Evolutionary conservation across 2,888 invertebrate species (phyloP), one percentile per base, ranked within the genome.

Genomic region (Rugalucina vietnamica): DNA sequence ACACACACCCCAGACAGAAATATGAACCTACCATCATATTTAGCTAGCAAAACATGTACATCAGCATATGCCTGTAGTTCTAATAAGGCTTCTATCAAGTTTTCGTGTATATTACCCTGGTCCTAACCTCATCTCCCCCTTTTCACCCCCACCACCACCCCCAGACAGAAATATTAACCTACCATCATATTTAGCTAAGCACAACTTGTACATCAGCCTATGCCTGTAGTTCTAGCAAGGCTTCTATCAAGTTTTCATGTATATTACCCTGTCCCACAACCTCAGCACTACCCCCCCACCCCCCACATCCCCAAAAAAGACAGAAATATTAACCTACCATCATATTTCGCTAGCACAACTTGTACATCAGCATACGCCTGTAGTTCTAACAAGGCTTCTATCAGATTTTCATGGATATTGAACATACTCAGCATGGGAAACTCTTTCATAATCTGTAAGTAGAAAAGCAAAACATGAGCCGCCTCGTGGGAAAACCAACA

Each of bases 11-110:
- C n/a, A n/a, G n/a, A n/a, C n/a, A n/a, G n/a, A n/a, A n/a, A 8
- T 43, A 43, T 18, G 18, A 54, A 89, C 93, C 84, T 88, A 96
- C 96, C 96, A 95, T 98, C 99, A 95, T 98, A 98, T 95, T 98
- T 98, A 27, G 98, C 98, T 87, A 98, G 95, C 27, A 98, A 97
- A 50, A 98, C 98, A 95, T 98, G 98, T 71, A 98, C 99, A 95
- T 99, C 99, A 3, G 98, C 98, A 95, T 98, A 99, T 0, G 98
- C 98, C 95, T 98, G 98, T 97, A 98, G 97, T 95, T 99, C 99
- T 80, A 99, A 95, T 90, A 99, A 96, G n/a, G 97, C 97, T 96
- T 99, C 99, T 91, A 99, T 98, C 89, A 99, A 96, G 95, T 99
- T 99, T 96, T 99, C 99, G 94, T 98, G 98, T 90, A 98, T 97